phyloP scores from a whole-genome alignment of 1,140 invertebrate species.

The Whitmania pigra region DNA sequence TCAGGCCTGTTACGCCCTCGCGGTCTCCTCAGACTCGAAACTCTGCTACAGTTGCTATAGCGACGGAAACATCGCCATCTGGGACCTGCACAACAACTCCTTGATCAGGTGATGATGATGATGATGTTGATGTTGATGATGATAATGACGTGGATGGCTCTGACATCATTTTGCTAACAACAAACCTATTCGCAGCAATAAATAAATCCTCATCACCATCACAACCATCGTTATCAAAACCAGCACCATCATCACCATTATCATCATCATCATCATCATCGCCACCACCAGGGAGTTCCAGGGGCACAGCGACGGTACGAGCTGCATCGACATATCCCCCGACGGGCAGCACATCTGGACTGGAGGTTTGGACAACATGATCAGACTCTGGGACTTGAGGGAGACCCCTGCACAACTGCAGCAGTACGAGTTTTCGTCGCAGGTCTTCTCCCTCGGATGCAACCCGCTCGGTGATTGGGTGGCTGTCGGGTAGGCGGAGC shows the following conservation, averaged over 20 bases:
- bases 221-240: too few species aligned
- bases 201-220: too few species aligned
- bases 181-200: too few species aligned
- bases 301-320: constrained; percentile 90
- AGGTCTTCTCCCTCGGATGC: constrained; percentile 91
- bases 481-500: constrained; percentile 59
- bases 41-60: constrained; percentile 90
- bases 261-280: constrained; percentile 59
- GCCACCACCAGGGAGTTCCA: constrained; percentile 63
- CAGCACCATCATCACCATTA: too few species aligned
- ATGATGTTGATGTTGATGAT: too few species aligned
- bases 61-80: constrained; percentile 89
- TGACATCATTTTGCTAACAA: too few species aligned
- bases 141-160: too few species aligned
- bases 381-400: constrained; percentile 86
- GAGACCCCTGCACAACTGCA: constrained; percentile 66
- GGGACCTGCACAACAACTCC: constrained; percentile 56
- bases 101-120: too few species aligned
- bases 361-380: constrained; percentile 90
- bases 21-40: constrained; percentile 88
- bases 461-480: constrained; percentile 94
- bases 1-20: constrained; percentile 90
- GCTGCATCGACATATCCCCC: constrained; percentile 92
- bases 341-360: constrained; percentile 91
- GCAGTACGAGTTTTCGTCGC: constrained; percentile 78